These are phyloP conservation scores for Philantomba maxwellii DNA, from an alignment of 2,113 vertebrate species.

Conservation along the genomic window DNA sequence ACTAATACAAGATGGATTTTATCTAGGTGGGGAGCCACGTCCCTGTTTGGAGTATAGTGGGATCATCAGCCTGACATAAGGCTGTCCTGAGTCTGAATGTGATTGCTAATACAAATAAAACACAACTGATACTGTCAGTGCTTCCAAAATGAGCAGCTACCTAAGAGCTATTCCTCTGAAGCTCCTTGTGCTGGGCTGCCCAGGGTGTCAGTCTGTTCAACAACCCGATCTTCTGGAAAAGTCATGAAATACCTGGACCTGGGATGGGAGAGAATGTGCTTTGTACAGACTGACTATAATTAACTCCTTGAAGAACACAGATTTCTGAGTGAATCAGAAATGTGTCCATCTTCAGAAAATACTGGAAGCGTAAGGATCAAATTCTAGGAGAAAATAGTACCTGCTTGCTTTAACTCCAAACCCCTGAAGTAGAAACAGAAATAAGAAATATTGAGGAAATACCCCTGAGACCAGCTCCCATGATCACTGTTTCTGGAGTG, in stretches of 20 bases:
- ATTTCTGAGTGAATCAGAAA: slow-evolving; percentile 22
- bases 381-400: neutral
- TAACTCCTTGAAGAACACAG: neutral
- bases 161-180: neutral
- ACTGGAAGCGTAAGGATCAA: neutral
- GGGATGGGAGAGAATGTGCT: neutral
- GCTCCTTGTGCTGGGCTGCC: neutral
- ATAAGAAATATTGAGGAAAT: neutral
- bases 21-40: neutral
- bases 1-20: neutral
- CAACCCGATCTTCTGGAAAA: neutral
- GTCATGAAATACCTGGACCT: neutral
- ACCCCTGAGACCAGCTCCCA: neutral
- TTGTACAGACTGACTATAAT: neutral
- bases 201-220: neutral
- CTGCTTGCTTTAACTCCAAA: neutral
- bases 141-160: neutral
- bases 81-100: neutral
- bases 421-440: neutral
- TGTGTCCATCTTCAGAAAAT: slow-evolving; percentile 2
- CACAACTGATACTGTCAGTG: neutral
- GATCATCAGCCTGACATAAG: neutral
- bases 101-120: slow-evolving; percentile 13
- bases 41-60: neutral
- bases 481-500: neutral